Evolutionary conservation across 2,797 vertebrate species (phyloP).

Genomic region (Cygnus olor): DNA sequence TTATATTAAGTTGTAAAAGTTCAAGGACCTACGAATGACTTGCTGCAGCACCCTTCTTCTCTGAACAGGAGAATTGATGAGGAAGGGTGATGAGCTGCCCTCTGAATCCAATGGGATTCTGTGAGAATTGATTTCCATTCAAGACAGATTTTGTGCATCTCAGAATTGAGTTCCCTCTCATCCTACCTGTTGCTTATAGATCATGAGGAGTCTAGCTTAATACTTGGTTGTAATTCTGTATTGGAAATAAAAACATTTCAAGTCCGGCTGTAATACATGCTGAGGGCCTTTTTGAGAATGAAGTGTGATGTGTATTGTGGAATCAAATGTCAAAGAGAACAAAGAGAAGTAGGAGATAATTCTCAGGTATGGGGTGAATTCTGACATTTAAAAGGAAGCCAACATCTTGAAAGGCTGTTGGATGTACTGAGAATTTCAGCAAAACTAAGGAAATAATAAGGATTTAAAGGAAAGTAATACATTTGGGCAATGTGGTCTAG

Average conservation of each 20-base stretch:
- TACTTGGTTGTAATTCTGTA: background rate
- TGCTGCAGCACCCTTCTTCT: background rate
- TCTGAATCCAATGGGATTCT: background rate
- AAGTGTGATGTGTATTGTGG: background rate
- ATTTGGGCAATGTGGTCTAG: background rate
- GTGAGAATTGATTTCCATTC: background rate
- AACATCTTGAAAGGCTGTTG: background rate
- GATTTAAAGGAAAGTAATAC: constrained; percentile 4
- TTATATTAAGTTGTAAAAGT: background rate
- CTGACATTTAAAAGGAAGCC: background rate
- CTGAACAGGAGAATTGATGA: background rate
- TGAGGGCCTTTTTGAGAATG: background rate
- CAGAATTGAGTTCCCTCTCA: background rate
- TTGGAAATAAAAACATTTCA: background rate
- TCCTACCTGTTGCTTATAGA: background rate
- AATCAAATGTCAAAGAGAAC: rapidly evolving
- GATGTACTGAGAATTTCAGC: background rate
- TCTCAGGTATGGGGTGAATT: background rate
- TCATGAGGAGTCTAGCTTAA: rapidly evolving
- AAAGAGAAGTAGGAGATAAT: background rate
- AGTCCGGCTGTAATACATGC: background rate
- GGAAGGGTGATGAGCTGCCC: background rate
- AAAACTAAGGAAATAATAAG: background rate
- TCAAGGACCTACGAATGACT: background rate
- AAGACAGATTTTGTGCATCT: background rate